These are phyloP conservation scores for Actenoides hombroni DNA, from an alignment of 2,113 vertebrate genomes.

Conservation along the genomic window DNA sequence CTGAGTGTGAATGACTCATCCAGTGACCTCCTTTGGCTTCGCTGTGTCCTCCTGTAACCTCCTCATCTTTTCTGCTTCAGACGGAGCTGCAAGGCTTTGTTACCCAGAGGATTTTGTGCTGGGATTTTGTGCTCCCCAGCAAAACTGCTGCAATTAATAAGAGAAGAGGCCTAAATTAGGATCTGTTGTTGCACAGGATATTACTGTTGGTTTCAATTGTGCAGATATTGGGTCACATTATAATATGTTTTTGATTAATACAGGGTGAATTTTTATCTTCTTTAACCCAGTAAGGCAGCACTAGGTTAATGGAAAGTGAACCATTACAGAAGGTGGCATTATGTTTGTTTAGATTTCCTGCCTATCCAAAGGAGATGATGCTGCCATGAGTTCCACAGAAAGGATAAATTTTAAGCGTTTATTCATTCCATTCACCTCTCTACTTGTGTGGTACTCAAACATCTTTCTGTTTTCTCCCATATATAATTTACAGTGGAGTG, in stretches of 20 bases:
- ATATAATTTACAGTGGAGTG: background rate
- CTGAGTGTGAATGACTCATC: slow-evolving; percentile 42
- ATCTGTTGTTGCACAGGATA: background rate
- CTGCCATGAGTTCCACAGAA: background rate
- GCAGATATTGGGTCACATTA: background rate
- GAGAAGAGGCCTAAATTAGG: background rate
- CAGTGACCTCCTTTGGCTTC: slow-evolving; percentile 45
- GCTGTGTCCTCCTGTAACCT: slow-evolving; percentile 41
- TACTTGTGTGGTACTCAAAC: background rate
- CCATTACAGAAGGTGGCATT: background rate
- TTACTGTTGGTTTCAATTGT: background rate
- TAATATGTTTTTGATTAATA: background rate
- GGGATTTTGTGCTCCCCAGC: background rate
- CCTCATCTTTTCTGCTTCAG: background rate
- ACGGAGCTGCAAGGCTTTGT: background rate
- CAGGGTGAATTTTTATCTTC: background rate
- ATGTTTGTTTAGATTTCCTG: background rate
- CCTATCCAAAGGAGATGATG: background rate
- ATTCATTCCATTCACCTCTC: background rate
- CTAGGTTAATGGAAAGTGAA: background rate
- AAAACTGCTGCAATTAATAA: slow-evolving; percentile 11
- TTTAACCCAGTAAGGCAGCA: background rate
- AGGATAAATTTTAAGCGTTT: background rate
- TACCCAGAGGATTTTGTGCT: slow-evolving; percentile 27
- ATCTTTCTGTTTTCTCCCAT: background rate